Conservation (phyloP, 2,888 invertebrate genomes). For the Litoditis marina region DNA sequence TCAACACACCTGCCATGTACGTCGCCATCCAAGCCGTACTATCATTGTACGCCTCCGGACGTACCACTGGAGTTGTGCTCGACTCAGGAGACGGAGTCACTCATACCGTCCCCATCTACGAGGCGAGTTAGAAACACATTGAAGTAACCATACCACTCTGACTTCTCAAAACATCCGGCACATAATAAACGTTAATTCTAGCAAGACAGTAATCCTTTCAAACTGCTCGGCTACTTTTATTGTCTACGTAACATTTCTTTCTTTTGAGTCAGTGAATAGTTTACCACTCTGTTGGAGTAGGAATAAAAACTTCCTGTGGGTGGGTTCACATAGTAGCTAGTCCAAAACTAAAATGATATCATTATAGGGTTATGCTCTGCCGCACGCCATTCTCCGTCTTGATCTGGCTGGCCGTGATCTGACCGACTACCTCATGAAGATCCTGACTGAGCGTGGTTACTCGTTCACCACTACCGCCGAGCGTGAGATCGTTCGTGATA, state of each 20-base stretch:
- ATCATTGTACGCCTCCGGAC: constrained; percentile 79
- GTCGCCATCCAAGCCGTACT: constrained; percentile 89
- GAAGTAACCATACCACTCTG: no score
- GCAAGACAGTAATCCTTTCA: no score
- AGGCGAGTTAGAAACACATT: no score
- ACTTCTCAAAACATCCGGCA: no score
- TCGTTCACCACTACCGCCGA: constrained; percentile 62
- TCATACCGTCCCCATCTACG: constrained; percentile 76
- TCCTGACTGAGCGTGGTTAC: constrained; percentile 66
- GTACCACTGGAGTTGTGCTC: constrained; percentile 68
- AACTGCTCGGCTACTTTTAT: no score
- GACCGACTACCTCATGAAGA: constrained; percentile 69
- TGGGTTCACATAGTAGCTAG: no score
- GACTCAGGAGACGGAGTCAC: constrained; percentile 89
- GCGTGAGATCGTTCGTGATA: constrained; percentile 88
- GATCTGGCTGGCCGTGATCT: constrained; percentile 67
- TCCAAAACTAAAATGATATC: no score
- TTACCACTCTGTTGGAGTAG: no score
- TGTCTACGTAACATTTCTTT: no score
- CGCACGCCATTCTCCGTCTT: constrained; percentile 66
- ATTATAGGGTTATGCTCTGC: constrained; percentile 69
- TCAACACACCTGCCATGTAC: constrained; percentile 73
- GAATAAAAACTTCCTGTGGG: no score
- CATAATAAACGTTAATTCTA: no score
- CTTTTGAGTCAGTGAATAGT: no score